Evolutionary conservation across 1,140 invertebrate genomes (phyloP), one percentile per base, ranked within the genome.

Genomic region (Drosophila arizonae): DNA sequence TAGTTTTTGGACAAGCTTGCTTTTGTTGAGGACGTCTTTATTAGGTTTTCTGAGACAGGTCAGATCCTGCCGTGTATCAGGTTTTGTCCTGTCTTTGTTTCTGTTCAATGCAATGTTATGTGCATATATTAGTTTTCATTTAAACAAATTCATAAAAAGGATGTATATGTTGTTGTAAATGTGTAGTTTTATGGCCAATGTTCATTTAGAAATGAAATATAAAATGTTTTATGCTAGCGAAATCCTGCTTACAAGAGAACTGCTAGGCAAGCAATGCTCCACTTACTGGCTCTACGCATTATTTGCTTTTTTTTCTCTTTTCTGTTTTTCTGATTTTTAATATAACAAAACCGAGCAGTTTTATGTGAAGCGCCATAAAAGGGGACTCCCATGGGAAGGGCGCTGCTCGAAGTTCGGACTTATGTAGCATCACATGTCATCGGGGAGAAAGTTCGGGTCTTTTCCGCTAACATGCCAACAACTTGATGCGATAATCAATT

Each of bases 401-500:
- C 10, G 13, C 41, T 54, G 46, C 50, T 50, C 56, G 21, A 24
- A 33, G 33, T 54, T 68, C 24, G 33, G 65, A 41, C 55, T 62
- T 13, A 30, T 28, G 33, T n/a, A 28, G 45, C 57, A 61, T 60
- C 57, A 36, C 56, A 60, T 70, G 57, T 33, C 36, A 55, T 55
- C 10, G 36, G 30, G 58, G 3, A 28, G 58, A 46, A 60, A 54
- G 39, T 67, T 67, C 58, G 4, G 15, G 11, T 6, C 13, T 41
- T 26, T 11, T 6, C 36, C 24, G 56, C 57, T 43, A 50, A 69
- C 71, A 73, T 70, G 72, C 62, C 67, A 74, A 74, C 72, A 63
- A 61, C 58, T 70, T 74, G 67, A 74, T 58, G 67, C 67, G 58
- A 70, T 74, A 74, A 74, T 74, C 72, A 74, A 74, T 74, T 70